phyloP scores from a whole-genome alignment of 2,797 vertebrate species.

The Gymnocypris eckloni region DNA sequence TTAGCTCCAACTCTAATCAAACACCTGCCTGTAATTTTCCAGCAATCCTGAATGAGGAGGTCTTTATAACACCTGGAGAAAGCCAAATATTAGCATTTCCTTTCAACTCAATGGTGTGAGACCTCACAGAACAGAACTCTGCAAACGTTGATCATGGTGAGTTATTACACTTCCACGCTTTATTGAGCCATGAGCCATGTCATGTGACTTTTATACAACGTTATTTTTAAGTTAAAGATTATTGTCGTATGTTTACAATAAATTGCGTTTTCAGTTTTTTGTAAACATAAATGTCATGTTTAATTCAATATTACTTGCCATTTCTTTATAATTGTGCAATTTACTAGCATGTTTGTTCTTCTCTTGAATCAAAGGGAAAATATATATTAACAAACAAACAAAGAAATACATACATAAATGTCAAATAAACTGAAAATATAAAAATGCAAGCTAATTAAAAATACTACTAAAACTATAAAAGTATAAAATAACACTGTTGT shows the following conservation, averaged over 20 bases:
- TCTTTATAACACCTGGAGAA: constrained; percentile 15
- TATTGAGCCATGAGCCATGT: not conserved
- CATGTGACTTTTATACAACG: not conserved
- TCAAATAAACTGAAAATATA: not conserved
- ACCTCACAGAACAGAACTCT: not conserved
- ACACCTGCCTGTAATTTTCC: constrained; percentile 9
- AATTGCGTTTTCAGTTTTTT: not conserved
- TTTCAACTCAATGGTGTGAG: not conserved
- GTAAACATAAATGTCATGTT: not conserved
- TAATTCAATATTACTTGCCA: no score
- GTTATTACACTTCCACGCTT: not conserved
- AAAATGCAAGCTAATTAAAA: not conserved
- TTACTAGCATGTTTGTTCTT: no score
- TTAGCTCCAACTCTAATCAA: not conserved
- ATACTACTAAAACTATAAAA: not conserved
- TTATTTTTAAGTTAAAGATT: no score
- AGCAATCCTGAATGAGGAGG: not conserved
- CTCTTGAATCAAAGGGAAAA: no score
- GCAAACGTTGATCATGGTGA: not conserved
- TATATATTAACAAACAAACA: not conserved
- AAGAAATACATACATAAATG: not conserved
- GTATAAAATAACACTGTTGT: not conserved
- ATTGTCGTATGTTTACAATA: not conserved
- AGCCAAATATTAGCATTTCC: not conserved
- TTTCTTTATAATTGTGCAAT: no score